A percentile compares a stretch with the other conserved stretches of the same genome.
These are phyloP conservation scores for Antedon mediterranea DNA, from an alignment of 53 echinoderm and acorn worm genomes.

Conservation along the genomic window DNA sequence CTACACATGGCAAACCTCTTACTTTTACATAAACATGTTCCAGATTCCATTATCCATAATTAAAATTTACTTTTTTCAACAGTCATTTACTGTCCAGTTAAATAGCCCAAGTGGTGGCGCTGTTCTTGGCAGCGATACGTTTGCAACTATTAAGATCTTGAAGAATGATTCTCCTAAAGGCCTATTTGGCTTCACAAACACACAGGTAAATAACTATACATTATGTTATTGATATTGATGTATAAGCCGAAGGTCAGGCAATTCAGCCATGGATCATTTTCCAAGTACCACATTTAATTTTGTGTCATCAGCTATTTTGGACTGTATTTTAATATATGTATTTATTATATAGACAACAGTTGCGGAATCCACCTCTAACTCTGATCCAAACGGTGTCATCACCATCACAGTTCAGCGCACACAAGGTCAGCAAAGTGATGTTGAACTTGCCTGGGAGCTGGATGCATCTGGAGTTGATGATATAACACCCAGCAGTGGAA, in stretches of 20 bases:
- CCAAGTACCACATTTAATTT: too few species aligned
- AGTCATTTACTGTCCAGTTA: slow-evolving; percentile 77
- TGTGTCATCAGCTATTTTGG: too few species aligned
- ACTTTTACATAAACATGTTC: too few species aligned
- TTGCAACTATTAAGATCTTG: slow-evolving; percentile 83
- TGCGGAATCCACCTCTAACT: slow-evolving; percentile 30
- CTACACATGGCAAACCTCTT: too few species aligned
- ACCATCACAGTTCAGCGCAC: slow-evolving; percentile 59
- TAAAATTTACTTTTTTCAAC: not conserved
- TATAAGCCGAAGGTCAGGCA: not conserved
- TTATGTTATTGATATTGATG: too few species aligned
- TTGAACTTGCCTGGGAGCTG: slow-evolving; percentile 57
- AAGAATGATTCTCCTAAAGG: slow-evolving; percentile 95
- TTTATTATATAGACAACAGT: slow-evolving; percentile 57
- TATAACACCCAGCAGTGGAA: slow-evolving; percentile 47
- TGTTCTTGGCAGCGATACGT: slow-evolving; percentile 83
- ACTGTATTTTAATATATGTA: too few species aligned
- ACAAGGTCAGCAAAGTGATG: slow-evolving; percentile 55
- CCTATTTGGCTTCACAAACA: slow-evolving; percentile 79
- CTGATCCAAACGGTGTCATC: slow-evolving; percentile 40
- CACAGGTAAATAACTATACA: slow-evolving; percentile 83
- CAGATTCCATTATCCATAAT: too few species aligned
- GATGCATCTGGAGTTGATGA: slow-evolving; percentile 54
- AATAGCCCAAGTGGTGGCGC: slow-evolving; percentile 85
- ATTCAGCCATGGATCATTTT: too few species aligned